These are phyloP conservation scores for Chiroxiphia lanceolata DNA, from an alignment of 2,797 vertebrate species.

Conservation along the genomic window DNA sequence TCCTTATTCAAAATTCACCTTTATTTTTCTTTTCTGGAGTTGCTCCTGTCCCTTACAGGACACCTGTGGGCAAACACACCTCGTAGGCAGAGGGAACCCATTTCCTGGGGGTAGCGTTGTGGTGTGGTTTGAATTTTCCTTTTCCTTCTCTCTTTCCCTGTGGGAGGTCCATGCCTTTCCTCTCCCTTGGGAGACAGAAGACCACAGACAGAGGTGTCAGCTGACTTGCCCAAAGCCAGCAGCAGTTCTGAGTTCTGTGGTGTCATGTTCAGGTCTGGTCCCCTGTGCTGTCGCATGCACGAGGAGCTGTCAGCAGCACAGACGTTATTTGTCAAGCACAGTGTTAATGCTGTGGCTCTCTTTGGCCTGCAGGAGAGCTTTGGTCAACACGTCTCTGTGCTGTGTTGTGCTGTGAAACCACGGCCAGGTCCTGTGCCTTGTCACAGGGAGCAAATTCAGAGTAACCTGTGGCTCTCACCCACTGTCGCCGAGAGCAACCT, in stretches of 20 bases:
- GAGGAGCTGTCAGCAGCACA: not conserved
- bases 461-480: not conserved
- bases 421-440: not conserved
- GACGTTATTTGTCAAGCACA: not conserved
- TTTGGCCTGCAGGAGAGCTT: not conserved
- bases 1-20: not conserved
- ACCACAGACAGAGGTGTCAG: not conserved
- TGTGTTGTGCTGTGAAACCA: not conserved
- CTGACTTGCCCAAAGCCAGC: not conserved
- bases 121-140: not conserved
- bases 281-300: fast-evolving
- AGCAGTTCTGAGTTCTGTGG: not conserved
- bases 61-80: not conserved
- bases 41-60: not conserved
- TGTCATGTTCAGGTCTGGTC: fast-evolving
- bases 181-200: not conserved
- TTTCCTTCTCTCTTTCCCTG: not conserved
- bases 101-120: not conserved
- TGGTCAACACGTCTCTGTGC: not conserved
- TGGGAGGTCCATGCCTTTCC: fast-evolving
- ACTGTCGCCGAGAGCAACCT: not conserved
- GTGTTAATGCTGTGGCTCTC: not conserved
- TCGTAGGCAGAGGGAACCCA: not conserved
- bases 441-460: not conserved
- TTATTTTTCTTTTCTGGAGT: not conserved